Evolutionary conservation across 2,797 vertebrate genomes (phyloP).

Genomic region (Characodon lateralis): DNA sequence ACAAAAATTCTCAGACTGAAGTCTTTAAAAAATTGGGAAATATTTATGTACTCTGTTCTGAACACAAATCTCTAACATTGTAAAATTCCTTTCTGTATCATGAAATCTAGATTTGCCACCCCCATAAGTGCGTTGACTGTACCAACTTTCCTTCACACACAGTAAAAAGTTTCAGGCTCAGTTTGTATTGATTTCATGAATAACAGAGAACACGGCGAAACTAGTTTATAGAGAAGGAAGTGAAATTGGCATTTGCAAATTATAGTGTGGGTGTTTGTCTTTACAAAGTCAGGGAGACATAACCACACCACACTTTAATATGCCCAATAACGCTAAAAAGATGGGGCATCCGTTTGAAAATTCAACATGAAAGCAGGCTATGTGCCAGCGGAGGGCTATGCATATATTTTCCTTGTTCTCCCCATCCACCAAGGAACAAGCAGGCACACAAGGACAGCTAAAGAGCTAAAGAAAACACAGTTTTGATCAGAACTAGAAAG

Average conservation of each 20-base stretch:
- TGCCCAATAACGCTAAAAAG: slow-evolving; percentile 53
- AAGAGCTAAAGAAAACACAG: slow-evolving; percentile 47
- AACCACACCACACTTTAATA: slow-evolving; percentile 60
- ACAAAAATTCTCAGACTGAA: background rate
- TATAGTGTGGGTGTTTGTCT: slow-evolving; percentile 46
- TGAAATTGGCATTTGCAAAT: slow-evolving; percentile 50
- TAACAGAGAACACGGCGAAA: slow-evolving; percentile 30
- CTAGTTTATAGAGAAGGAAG: slow-evolving; percentile 53
- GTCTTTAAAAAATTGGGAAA: background rate
- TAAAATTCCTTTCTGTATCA: background rate
- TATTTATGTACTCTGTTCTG: background rate
- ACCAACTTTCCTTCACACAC: background rate
- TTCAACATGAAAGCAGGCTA: slow-evolving; percentile 72
- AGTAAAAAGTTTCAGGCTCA: slow-evolving; percentile 10
- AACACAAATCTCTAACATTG: background rate
- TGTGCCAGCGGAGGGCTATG: slow-evolving; percentile 68
- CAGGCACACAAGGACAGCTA: slow-evolving; percentile 28
- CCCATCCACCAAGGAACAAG: slow-evolving; percentile 60
- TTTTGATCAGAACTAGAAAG: slow-evolving; percentile 53
- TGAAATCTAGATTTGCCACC: slow-evolving; percentile 12
- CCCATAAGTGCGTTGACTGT: background rate
- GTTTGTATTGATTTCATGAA: slow-evolving; percentile 33
- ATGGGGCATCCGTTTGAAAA: slow-evolving; percentile 67
- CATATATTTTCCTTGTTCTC: slow-evolving; percentile 73
- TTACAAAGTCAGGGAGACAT: slow-evolving; percentile 48